Percentiles rank a stretch among this genome's conserved stretches.
Conservation (phyloP, 2,888 invertebrate species). For the Drosophila maculinotata region DNA sequence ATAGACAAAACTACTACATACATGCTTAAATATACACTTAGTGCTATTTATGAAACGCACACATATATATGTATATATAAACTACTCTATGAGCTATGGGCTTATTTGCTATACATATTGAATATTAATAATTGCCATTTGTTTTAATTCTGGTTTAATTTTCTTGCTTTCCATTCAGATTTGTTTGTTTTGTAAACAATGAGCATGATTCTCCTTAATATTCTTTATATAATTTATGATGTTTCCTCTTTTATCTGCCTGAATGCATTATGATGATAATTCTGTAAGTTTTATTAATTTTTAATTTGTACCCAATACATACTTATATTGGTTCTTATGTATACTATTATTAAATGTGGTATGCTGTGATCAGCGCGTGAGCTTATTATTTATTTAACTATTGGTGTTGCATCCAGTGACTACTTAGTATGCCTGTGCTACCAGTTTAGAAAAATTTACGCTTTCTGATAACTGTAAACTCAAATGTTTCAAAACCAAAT, state of each 20-base stretch:
- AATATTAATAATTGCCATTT: slow-evolving; percentile 75
- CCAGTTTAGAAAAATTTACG: slow-evolving; percentile 59
- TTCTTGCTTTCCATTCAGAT: slow-evolving; percentile 19
- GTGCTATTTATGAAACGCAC: slow-evolving; percentile 30
- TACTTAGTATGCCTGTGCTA: slow-evolving; percentile 40
- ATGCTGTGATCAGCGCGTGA: slow-evolving; percentile 8
- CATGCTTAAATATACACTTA: slow-evolving; percentile 44
- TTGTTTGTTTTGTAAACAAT: slow-evolving; percentile 68
- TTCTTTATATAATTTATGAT: background rate
- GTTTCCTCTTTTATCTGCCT: slow-evolving; percentile 2
- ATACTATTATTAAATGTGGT: slow-evolving; percentile 13
- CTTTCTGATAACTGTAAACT: slow-evolving; percentile 48
- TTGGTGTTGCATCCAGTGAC: slow-evolving; percentile 59
- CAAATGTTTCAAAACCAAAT: slow-evolving; percentile 16
- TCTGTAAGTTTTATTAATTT: slow-evolving; percentile 8
- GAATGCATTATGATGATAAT: slow-evolving; percentile 8
- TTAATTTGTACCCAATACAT: too few relatives aligned
- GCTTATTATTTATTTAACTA: slow-evolving; percentile 25
- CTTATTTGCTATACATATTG: slow-evolving; percentile 61
- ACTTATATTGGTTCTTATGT: slow-evolving; percentile 3
- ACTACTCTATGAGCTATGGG: slow-evolving; percentile 45
- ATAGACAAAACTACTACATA: slow-evolving; percentile 17
- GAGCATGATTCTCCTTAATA: slow-evolving; percentile 50
- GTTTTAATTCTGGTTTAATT: slow-evolving; percentile 41
- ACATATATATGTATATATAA: slow-evolving; percentile 40